Evolutionary conservation across 2,113 vertebrate species (phyloP), one percentile per base, ranked within the genome.

Genomic region (Cyprinodon variegatus): DNA sequence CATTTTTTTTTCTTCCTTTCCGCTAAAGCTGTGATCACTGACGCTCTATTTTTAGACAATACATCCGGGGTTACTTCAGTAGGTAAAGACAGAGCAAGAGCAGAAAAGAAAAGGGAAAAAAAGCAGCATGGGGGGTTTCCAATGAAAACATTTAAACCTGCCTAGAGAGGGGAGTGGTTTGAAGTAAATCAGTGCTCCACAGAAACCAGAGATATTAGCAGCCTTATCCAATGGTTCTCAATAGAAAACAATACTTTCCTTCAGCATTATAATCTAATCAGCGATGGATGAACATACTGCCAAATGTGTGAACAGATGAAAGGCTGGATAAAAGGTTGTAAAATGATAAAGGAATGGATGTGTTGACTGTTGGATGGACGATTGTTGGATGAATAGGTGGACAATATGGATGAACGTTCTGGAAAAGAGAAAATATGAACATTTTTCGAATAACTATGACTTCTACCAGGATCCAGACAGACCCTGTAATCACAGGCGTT

Each of bases 41-140:
- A 91, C 76, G 64, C 75, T 70, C 89, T 91, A 89, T 92, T 89
- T 91, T 90, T 90, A 90, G 86, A 36, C 11, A n/a, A 78, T 29
- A 1, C 89, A 85, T 88, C 83, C 86, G 74, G 84, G 73, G 83
- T 88, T 85, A 87, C 85, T 89, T 84, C 75, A 83, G 78, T 75
- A 86, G 91, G 87, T 92, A 88, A 87, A 86, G 87, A 69, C 72
- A 60, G 48, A 37, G 71, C 74, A 81, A 20, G 59, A 74, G 68
- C 37, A 9, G 14, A 38, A 14, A 43, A 73, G 15, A 65, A 13
- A 46, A 38, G 10, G 6, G 61, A 59, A 67, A 36, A 78, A 66
- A 74, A 74, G 85, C 77, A 77, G 87, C 78, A 86, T 62, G 83
- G 82, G 84, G 29, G 86, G 82, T 84, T 87, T 88, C 83, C 82